Percentiles rank a stretch among this genome's conserved stretches.
Conservation (phyloP, 1,140 invertebrate genomes). For the Brevipalpus yothersi region DNA sequence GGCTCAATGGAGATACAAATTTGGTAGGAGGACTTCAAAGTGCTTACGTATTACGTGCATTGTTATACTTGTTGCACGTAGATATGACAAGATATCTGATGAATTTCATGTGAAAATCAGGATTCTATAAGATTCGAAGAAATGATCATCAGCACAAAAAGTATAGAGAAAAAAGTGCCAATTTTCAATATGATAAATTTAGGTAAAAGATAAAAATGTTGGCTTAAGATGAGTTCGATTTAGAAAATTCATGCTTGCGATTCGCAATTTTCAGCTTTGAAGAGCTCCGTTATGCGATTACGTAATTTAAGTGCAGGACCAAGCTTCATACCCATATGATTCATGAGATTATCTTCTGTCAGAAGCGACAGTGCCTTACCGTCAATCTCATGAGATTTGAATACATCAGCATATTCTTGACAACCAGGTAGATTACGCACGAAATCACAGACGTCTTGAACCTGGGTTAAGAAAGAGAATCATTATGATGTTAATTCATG, state of each 20-base stretch:
- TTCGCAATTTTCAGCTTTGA: constrained; percentile 20
- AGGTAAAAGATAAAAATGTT: too few species aligned
- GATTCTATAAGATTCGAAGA: too few species aligned
- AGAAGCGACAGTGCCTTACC: constrained; percentile 74
- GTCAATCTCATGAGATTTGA: constrained; percentile 80
- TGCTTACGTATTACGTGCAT: too few species aligned
- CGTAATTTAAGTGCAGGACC: constrained; percentile 86
- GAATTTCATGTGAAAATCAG: too few species aligned
- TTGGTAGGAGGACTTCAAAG: too few species aligned
- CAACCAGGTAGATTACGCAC: constrained; percentile 64
- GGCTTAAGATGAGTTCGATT: neutral
- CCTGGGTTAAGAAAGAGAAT: constrained; percentile 12
- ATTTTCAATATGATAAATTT: too few species aligned
- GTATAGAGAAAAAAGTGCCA: neutral
- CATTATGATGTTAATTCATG: too few species aligned
- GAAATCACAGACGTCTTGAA: constrained; percentile 41
- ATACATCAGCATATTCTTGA: constrained; percentile 77
- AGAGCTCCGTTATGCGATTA: constrained; percentile 50
- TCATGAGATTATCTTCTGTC: constrained; percentile 84
- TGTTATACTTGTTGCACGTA: too few species aligned
- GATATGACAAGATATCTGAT: too few species aligned
- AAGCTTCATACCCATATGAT: constrained; percentile 77
- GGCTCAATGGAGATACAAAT: too few species aligned
- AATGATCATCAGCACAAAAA: too few species aligned
- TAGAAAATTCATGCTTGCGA: neutral